phyloP scores from a whole-genome alignment of 2,113 vertebrate species.

The Euleptes europaea region DNA sequence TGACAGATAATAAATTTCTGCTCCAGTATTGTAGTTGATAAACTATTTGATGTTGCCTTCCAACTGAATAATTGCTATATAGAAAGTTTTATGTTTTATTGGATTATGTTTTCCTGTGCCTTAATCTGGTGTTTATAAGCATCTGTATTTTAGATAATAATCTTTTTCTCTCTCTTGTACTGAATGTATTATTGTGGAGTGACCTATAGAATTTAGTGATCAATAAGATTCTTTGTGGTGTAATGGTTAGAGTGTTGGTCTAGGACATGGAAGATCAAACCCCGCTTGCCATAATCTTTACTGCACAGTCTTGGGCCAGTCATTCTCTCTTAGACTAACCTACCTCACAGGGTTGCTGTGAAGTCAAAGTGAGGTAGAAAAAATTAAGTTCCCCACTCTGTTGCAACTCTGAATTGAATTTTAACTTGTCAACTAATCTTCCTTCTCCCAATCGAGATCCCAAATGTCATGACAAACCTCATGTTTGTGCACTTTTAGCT shows the following conservation, averaged over 20 bases:
- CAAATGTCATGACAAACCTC: neutral
- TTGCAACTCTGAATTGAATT: too few species aligned
- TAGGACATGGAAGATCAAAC: too few species aligned
- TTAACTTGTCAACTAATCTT: neutral
- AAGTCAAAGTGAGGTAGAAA: too few species aligned
- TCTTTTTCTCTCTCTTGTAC: neutral
- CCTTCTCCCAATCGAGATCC: neutral
- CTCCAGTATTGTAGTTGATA: slow-evolving; percentile 24
- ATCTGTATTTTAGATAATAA: slow-evolving; percentile 9
- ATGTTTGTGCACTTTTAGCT: neutral
- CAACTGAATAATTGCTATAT: slow-evolving; percentile 55
- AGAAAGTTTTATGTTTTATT: slow-evolving; percentile 8
- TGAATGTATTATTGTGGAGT: neutral
- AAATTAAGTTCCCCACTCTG: too few species aligned
- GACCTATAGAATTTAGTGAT: neutral
- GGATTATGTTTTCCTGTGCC: slow-evolving; percentile 15
- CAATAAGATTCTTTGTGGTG: neutral
- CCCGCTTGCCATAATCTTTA: too few species aligned
- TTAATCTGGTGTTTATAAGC: neutral
- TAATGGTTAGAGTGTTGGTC: too few species aligned
- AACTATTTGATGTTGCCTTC: slow-evolving; percentile 37
- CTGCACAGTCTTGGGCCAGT: too few species aligned
- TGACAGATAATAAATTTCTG: slow-evolving; percentile 45
- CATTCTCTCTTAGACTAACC: too few species aligned
- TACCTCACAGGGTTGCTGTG: too few species aligned